Conservation (phyloP, 1,140 invertebrate species). For the Drosophila nebulosa region DNA sequence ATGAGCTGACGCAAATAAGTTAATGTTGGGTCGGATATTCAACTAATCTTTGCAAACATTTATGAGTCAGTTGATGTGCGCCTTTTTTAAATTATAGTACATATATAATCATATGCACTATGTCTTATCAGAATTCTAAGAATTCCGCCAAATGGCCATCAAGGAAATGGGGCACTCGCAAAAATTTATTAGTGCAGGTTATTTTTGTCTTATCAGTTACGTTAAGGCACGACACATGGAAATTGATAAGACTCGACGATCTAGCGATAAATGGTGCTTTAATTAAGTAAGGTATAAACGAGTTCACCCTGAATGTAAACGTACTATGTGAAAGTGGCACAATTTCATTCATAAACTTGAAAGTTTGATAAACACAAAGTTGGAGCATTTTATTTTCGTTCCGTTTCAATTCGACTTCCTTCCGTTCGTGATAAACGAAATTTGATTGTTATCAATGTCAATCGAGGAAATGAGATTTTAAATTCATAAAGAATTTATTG, state of each 20-base stretch:
- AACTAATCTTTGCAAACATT: not conserved
- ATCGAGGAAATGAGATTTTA: slow-evolving; percentile 32
- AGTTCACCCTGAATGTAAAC: no score
- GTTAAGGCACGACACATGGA: not conserved
- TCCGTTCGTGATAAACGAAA: slow-evolving; percentile 11
- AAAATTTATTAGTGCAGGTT: slow-evolving; percentile 70
- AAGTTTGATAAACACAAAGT: not conserved
- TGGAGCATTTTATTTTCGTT: not conserved
- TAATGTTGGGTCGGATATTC: not conserved
- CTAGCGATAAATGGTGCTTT: not conserved
- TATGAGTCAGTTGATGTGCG: not conserved
- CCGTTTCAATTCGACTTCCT: slow-evolving; percentile 11
- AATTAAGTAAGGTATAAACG: not conserved
- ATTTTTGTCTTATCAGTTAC: slow-evolving; percentile 55
- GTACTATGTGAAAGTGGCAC: not conserved
- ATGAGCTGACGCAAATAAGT: not conserved
- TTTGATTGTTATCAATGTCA: slow-evolving; percentile 30
- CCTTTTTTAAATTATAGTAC: not conserved
- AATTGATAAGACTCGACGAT: no score
- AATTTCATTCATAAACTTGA: slow-evolving; percentile 36
- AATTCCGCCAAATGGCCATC: slow-evolving; percentile 27
- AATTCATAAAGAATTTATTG: slow-evolving; percentile 32
- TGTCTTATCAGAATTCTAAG: slow-evolving; percentile 60
- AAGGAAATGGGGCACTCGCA: slow-evolving; percentile 32
- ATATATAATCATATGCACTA: not conserved